Evolutionary conservation across 1,140 invertebrate genomes (phyloP).

Genomic region (Sitodiplosis mosellana): DNA sequence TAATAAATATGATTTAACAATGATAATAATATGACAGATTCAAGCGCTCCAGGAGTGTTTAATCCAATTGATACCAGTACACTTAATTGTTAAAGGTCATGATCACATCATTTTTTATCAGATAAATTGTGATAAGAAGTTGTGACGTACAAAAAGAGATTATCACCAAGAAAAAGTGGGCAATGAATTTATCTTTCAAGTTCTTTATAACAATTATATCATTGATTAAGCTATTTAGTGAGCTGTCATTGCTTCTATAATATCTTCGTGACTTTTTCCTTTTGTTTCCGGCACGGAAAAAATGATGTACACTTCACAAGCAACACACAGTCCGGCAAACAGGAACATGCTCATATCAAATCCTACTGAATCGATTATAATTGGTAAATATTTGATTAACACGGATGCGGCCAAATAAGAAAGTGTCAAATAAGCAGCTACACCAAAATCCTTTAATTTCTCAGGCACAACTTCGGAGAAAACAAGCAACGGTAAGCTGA

Average conservation of each 20-base stretch:
- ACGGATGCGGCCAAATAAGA: constrained; percentile 14
- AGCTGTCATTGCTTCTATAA: constrained; percentile 33
- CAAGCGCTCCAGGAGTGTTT: no score
- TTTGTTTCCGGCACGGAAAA: constrained; percentile 60
- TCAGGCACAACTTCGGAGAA: constrained; percentile 18
- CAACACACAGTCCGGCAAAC: constrained; percentile 12
- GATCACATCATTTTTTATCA: no score
- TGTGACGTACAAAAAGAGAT: no score
- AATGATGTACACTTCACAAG: background rate
- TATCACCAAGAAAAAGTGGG: no score
- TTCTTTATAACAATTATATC: no score
- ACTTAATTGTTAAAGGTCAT: no score
- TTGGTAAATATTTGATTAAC: constrained; percentile 7
- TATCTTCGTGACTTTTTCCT: constrained; percentile 57
- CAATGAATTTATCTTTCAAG: no score
- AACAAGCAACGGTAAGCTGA: constrained; percentile 18
- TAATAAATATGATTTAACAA: no score
- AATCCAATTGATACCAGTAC: no score
- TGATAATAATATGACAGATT: no score
- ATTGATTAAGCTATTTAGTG: no score
- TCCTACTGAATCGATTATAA: constrained; percentile 9
- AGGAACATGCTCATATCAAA: constrained; percentile 16
- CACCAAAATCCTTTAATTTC: constrained; percentile 15
- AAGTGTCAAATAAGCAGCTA: constrained; percentile 13
- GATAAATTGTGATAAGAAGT: no score